Percentiles rank a stretch among this genome's conserved stretches.
Conservation (phyloP, 2,888 invertebrate species). For the Thecocarcelia acutangulata region DNA sequence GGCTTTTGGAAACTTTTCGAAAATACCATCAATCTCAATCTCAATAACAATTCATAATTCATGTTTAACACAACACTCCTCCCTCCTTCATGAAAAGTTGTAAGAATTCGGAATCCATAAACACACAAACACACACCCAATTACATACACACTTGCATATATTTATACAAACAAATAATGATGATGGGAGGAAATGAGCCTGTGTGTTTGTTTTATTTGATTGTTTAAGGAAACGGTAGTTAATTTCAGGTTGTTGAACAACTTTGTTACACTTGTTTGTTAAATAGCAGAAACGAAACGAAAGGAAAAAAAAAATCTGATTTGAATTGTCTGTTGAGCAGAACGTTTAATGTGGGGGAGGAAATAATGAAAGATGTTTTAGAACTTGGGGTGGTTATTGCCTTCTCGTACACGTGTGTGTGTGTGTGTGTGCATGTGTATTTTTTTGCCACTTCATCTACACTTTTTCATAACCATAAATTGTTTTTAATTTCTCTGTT, state of each 20-base stretch:
- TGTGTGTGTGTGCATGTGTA: not conserved
- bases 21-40: constrained; percentile 79
- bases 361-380: constrained; percentile 25
- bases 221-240: constrained; percentile 65
- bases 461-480: constrained; percentile 75
- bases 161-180: too few species aligned
- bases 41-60: constrained; percentile 82
- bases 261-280: constrained; percentile 60
- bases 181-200: constrained; percentile 1
- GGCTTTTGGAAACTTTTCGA: constrained; percentile 38
- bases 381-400: constrained; percentile 35
- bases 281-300: constrained; percentile 19
- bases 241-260: constrained; percentile 63
- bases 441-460: constrained; percentile 71
- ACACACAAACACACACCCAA: not conserved
- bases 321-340: constrained; percentile 30
- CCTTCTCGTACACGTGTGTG: constrained; percentile 8
- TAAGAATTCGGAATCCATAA: not conserved
- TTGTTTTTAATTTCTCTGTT: constrained; percentile 76
- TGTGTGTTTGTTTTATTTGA: constrained; percentile 34
- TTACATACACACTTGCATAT: too few species aligned
- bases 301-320: constrained; percentile 1
- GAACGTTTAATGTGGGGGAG: constrained; percentile 43
- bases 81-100: constrained; percentile 38
- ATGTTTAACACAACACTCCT: constrained; percentile 77